Evolutionary conservation across 1,140 invertebrate genomes (phyloP).

Genomic region (Micrasema longulum): DNA sequence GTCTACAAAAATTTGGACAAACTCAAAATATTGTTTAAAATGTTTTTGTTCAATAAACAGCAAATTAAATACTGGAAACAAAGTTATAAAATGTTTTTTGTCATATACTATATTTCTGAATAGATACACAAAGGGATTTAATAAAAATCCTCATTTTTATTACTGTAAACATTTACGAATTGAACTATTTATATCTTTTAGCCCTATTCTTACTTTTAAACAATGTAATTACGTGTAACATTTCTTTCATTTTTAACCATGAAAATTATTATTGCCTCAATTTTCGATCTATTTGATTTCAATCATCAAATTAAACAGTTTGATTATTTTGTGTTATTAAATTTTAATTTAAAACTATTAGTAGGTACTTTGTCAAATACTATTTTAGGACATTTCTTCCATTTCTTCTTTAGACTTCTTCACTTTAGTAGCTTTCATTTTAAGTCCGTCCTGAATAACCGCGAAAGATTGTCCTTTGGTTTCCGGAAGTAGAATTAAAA

Average conservation of each 20-base stretch:
- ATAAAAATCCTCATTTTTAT: no score
- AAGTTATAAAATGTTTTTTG: no score
- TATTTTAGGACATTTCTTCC: conserved; percentile 15
- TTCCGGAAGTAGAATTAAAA: conserved; percentile 77
- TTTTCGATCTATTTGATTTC: neutral
- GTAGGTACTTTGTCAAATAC: neutral
- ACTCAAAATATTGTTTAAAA: no score
- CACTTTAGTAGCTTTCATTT: conserved; percentile 35
- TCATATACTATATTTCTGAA: no score
- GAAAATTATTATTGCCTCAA: neutral
- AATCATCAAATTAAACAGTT: neutral
- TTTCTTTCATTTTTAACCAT: neutral
- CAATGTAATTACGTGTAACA: neutral
- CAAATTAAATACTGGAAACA: no score
- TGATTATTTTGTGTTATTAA: no score
- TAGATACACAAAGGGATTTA: no score
- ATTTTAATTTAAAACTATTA: neutral
- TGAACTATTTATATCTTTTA: no score
- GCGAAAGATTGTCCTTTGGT: conserved; percentile 84
- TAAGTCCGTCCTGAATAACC: conserved; percentile 64
- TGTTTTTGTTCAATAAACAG: no score
- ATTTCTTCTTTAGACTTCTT: conserved; percentile 20
- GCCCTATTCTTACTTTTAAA: neutral
- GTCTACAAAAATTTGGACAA: no score
- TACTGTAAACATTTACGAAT: no score